Evolutionary conservation across 1,140 invertebrate genomes (phyloP).

Genomic region (Drosophila tristis): DNA sequence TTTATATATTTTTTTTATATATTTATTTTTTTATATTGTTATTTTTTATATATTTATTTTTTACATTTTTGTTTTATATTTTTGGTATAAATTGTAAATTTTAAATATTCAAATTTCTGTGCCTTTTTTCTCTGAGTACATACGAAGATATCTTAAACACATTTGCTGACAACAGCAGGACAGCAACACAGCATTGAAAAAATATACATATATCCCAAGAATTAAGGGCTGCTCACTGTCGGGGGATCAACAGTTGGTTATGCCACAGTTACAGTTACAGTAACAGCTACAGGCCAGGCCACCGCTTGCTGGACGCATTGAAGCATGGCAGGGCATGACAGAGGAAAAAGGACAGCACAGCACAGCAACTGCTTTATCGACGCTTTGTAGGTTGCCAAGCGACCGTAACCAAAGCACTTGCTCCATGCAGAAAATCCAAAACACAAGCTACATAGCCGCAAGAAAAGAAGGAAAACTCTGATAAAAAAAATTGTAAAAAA

Average conservation of each 20-base stretch:
- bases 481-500: conserved; percentile 14
- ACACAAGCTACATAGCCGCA: conserved; percentile 2
- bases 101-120: not conserved
- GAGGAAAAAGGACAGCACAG: too few species aligned
- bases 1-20: too few species aligned
- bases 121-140: too few species aligned
- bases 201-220: conserved; percentile 24
- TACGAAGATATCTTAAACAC: too few species aligned
- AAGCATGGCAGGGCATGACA: conserved; percentile 21
- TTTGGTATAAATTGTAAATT: too few species aligned
- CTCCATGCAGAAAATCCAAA: conserved; percentile 23
- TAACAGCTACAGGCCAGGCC: conserved; percentile 18
- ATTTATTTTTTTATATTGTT: too few species aligned
- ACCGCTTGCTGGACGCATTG: conserved; percentile 32
- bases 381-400: conserved; percentile 72
- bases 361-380: conserved; percentile 63
- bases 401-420: conserved; percentile 70
- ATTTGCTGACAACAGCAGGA: conserved; percentile 16
- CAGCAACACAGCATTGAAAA: not conserved
- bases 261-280: not conserved
- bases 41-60: too few species aligned
- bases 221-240: conserved; percentile 28
- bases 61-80: too few species aligned
- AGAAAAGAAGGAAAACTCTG: conserved; percentile 9
- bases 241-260: conserved; percentile 36